These are phyloP conservation scores for Pyrocephalus nanus DNA, from an alignment of 2,797 vertebrate species.

Conservation along the genomic window DNA sequence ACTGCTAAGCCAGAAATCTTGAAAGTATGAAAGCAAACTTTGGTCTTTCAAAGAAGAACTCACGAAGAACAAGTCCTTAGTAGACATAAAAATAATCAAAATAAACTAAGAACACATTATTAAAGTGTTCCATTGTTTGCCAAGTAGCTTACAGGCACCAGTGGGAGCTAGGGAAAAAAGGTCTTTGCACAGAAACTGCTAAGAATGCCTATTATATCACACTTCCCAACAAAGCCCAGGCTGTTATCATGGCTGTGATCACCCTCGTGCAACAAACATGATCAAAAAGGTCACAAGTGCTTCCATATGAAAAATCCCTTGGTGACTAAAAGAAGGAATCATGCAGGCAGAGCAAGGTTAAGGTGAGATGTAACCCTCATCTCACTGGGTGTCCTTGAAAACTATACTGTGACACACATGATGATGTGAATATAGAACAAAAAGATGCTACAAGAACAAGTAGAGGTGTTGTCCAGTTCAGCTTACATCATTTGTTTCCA, in stretches of 20 bases:
- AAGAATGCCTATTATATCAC: not conserved
- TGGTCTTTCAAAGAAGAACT: not conserved
- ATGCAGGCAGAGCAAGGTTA: not conserved
- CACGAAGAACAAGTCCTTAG: not conserved
- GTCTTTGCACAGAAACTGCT: not conserved
- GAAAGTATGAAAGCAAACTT: not conserved
- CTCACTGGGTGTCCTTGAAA: not conserved
- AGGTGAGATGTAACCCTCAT: not conserved
- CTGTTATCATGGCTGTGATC: not conserved
- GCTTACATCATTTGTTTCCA: not conserved
- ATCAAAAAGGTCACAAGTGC: not conserved
- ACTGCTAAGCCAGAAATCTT: not conserved
- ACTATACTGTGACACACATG: accelerated
- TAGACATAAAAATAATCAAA: not conserved
- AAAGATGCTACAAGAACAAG: not conserved
- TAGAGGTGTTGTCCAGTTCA: not conserved
- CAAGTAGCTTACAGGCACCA: not conserved
- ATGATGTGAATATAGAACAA: not conserved
- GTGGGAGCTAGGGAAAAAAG: not conserved
- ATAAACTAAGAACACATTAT: not conserved
- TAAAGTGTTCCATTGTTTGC: not conserved
- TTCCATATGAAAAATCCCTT: not conserved
- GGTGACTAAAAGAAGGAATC: not conserved
- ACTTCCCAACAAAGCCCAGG: not conserved
- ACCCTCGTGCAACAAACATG: not conserved